Evolutionary conservation across 2,797 vertebrate genomes (phyloP), one percentile per base, ranked within the genome.

Genomic region (Oreonectes daqikongensis): DNA sequence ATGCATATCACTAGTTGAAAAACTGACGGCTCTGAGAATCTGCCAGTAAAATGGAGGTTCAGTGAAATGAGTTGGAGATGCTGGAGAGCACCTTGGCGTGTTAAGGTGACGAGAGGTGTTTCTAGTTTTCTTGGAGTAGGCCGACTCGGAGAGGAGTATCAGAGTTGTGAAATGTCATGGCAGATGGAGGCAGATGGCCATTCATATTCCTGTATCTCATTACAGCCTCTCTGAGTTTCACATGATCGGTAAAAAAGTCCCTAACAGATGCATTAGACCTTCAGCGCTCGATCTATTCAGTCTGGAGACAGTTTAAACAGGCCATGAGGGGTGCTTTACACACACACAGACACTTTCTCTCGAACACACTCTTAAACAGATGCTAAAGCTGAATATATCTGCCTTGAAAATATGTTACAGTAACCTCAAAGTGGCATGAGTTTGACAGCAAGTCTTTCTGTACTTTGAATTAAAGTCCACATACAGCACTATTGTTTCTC

Each of bases 151-250:
- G 80, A 77, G 46, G 75, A 77, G 46, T 79, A 72, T 79, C 53
- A 17, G 64, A 78, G 71, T 46, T 35, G 35, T 52, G 75, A 65
- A 69, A 80, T 76, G 74, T 80, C 73, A 63, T 66, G 73, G 77
- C 79, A 84, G 81, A 84, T 76, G 72, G 79, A 81, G 71, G 79
- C 84, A 85, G 84, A 85, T 85, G 84, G 84, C 52, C 71, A 81
- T 83, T 83, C 81, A 83, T 85, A 83, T 83, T 85, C 84, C 72
- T 78, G 84, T 75, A 80, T 78, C 81, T 85, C 81, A 85, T 85
- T 85, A 85, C 71, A 66, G 78, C 50, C 72, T 81, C 79, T 52
- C 59, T 18, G 78, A 83, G 79, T 75, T 83, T 85, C 77, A 85
- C 80, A 81, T 67, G 77, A 78, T 82, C 81, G 69, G 77, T 80